A percentile compares a stretch with the other conserved stretches of the same genome.
These are phyloP conservation scores for Gnathonemus echidnorhynchus DNA, from an alignment of 2,113 vertebrate species.

Conservation along the genomic window DNA sequence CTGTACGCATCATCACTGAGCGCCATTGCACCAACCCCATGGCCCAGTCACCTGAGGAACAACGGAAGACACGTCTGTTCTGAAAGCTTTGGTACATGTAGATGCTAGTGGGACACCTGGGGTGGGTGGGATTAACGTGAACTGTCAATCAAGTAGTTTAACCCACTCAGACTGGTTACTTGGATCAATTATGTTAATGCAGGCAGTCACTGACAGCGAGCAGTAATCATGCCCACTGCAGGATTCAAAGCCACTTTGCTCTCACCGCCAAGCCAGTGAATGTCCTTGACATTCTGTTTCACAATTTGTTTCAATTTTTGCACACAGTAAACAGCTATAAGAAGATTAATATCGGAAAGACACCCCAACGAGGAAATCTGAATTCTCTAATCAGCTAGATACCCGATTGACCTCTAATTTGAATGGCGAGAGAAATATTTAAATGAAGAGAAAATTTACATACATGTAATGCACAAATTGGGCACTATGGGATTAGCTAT, in stretches of 20 bases:
- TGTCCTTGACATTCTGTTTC: background rate
- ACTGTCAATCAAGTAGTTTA: background rate
- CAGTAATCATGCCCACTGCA: background rate
- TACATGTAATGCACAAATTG: background rate
- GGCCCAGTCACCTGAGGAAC: background rate
- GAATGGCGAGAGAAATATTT: background rate
- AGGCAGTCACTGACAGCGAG: background rate
- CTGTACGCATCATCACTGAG: background rate
- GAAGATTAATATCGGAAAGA: background rate
- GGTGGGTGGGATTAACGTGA: background rate
- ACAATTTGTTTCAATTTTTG: background rate
- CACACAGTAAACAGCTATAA: background rate
- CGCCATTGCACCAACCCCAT: background rate
- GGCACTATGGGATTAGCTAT: background rate
- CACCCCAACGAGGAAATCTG: background rate
- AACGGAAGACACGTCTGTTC: background rate
- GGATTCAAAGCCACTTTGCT: background rate
- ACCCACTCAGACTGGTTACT: background rate
- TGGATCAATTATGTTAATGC: background rate
- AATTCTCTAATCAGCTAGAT: background rate
- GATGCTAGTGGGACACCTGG: background rate
- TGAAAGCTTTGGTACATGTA: background rate
- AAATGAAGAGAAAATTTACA: background rate
- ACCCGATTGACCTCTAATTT: background rate
- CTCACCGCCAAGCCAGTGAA: background rate